A percentile compares a stretch with the other conserved stretches of the same genome.
phyloP scores from a whole-genome alignment of 2,888 invertebrate species.

The Cosmia pyralina region DNA sequence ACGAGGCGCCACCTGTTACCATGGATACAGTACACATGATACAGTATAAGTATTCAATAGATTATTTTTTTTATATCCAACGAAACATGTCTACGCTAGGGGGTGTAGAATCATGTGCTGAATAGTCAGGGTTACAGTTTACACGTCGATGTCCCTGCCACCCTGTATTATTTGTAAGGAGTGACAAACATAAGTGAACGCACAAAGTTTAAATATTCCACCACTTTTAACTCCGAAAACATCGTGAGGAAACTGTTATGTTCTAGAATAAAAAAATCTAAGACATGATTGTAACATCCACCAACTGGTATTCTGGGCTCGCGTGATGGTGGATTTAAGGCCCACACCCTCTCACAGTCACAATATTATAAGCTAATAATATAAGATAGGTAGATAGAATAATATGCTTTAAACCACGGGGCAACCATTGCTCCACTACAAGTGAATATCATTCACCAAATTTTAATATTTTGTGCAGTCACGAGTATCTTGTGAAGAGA shows the following conservation, averaged over 20 bases:
- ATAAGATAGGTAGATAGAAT: background rate
- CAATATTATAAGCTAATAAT: background rate
- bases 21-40: background rate
- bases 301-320: too few relatives aligned
- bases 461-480: background rate
- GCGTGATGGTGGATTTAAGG: too few relatives aligned
- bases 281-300: background rate
- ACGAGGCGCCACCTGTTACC: too few relatives aligned
- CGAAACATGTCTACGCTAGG: too few relatives aligned
- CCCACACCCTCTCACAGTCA: background rate
- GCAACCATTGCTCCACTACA: background rate
- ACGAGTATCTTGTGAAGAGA: background rate
- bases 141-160: too few relatives aligned
- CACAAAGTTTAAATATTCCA: background rate
- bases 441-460: background rate
- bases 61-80: too few relatives aligned
- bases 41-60: too few relatives aligned
- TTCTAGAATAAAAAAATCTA: background rate
- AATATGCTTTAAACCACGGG: background rate
- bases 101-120: too few relatives aligned
- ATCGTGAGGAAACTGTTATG: background rate
- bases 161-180: background rate
- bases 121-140: too few relatives aligned
- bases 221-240: too few relatives aligned
- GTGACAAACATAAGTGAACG: background rate